These are phyloP conservation scores for Tauraco erythrolophus DNA, from an alignment of 2,113 vertebrate species.

Conservation along the genomic window DNA sequence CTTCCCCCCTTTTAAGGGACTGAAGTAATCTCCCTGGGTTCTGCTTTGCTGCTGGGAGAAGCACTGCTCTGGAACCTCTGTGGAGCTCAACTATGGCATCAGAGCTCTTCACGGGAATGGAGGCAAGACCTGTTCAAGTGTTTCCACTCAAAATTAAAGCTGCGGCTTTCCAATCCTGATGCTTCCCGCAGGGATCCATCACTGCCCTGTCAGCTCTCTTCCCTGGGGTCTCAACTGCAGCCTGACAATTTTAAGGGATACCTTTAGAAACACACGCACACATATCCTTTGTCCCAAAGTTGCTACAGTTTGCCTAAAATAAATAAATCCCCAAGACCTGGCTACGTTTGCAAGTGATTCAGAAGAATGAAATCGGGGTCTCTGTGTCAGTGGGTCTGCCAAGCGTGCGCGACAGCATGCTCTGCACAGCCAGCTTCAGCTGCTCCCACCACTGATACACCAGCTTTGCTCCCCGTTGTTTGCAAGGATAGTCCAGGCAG, in stretches of 20 bases:
- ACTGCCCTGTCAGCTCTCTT: background rate
- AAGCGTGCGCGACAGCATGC: background rate
- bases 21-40: background rate
- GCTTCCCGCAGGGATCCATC: background rate
- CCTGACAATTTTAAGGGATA: background rate
- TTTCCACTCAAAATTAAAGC: background rate
- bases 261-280: background rate
- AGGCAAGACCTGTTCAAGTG: background rate
- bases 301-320: background rate
- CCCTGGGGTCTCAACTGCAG: background rate
- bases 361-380: conserved; percentile 21
- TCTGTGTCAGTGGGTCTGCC: conserved; percentile 57
- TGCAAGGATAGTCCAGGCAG: background rate
- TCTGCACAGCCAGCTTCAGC: background rate
- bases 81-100: background rate
- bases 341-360: background rate
- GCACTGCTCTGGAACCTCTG: background rate
- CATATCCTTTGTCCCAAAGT: background rate
- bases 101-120: background rate
- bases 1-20: background rate
- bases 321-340: background rate
- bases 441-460: background rate
- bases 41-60: background rate
- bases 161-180: background rate
- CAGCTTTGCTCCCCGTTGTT: background rate